phyloP scores from a whole-genome alignment of 30 jellyfish, hydroid and myxozoan species.

The Phacellophora camtschatica region DNA sequence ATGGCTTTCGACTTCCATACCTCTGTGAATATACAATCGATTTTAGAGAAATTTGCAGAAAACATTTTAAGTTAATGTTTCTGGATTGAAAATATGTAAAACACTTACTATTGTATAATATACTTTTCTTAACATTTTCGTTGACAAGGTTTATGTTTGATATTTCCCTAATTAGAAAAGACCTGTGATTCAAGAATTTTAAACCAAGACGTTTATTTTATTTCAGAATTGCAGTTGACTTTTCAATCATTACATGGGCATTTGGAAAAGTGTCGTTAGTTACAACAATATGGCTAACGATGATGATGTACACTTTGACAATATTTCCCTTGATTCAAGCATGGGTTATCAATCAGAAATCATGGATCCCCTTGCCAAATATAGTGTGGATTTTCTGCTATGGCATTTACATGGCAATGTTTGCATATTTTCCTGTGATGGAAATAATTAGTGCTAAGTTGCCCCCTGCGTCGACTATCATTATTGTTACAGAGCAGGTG shows the following conservation, averaged over 20 bases:
- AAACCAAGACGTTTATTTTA: not conserved
- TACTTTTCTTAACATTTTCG: too few species aligned
- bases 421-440: constrained; percentile 69
- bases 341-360: constrained; percentile 51
- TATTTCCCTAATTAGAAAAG: too few species aligned
- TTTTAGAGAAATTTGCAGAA: too few species aligned
- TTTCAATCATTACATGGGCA: constrained; percentile 76
- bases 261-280: constrained; percentile 72
- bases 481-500: constrained; percentile 78
- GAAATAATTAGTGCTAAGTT: constrained; percentile 33
- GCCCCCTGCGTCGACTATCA: constrained; percentile 82
- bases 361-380: constrained; percentile 68
- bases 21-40: too few species aligned
- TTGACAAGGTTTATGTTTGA: too few species aligned
- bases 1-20: too few species aligned
- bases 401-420: constrained; percentile 56
- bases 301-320: constrained; percentile 64
- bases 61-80: too few species aligned
- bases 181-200: not conserved
- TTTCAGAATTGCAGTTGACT: constrained; percentile 62
- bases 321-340: constrained; percentile 63
- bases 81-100: too few species aligned
- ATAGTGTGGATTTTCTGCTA: constrained; percentile 62
- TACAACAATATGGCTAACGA: constrained; percentile 63
- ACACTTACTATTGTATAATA: too few species aligned